phyloP scores from a whole-genome alignment of 2,888 invertebrate species.

The Drosophila aldrichi region DNA sequence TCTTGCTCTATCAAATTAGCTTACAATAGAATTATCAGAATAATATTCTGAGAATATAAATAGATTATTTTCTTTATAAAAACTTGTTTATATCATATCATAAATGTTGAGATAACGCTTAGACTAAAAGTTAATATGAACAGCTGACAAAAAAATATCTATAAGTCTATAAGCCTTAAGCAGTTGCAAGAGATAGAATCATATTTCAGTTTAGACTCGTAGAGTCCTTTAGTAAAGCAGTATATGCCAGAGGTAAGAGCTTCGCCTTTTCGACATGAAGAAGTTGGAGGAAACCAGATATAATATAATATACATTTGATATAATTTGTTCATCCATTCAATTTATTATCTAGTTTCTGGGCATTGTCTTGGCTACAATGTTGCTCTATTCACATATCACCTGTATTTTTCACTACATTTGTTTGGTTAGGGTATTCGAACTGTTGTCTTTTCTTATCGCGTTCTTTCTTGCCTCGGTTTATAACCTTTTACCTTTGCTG shows the following conservation, averaged over 20 bases:
- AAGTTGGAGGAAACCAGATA: neutral
- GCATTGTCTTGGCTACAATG: neutral
- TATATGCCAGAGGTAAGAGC: neutral
- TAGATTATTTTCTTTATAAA: too few species aligned
- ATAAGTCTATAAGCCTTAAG: neutral
- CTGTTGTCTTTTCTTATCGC: neutral
- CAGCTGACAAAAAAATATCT: too few species aligned
- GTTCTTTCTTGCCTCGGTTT: conserved; percentile 4
- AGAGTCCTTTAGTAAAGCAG: neutral
- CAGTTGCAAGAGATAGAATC: neutral
- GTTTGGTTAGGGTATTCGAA: conserved; percentile 9
- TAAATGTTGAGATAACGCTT: too few species aligned
- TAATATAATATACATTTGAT: neutral
- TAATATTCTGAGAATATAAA: too few species aligned
- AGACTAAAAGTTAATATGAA: too few species aligned
- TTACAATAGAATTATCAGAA: too few species aligned
- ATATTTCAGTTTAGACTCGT: neutral
- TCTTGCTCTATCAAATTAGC: too few species aligned
- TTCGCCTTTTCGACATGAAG: neutral
- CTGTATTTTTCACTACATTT: neutral
- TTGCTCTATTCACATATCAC: neutral
- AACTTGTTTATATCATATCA: too few species aligned
- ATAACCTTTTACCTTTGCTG: conserved; percentile 7
- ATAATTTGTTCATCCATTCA: neutral
- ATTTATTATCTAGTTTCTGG: neutral